Evolutionary conservation across 2,113 vertebrate species (phyloP), one percentile per base, ranked within the genome.

Genomic region (Urocolius indicus): DNA sequence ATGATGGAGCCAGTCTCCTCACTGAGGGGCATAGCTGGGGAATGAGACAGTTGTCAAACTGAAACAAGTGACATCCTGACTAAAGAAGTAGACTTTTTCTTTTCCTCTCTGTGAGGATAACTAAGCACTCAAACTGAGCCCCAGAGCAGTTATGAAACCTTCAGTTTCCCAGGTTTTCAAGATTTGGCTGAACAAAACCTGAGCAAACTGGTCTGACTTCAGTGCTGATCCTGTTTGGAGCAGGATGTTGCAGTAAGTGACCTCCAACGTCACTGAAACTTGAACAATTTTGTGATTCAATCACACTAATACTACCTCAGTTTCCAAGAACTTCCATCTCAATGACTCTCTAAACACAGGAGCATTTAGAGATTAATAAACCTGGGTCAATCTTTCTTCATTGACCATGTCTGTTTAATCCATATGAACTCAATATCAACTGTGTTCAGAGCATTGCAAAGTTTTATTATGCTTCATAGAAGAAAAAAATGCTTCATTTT

Each of bases 21-120:
- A 4, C 29, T 2, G 13, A 8, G 3, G 17, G 8, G 7, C 20
- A 2, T 0, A 13, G 46, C 58, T 62, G 54, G 38, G 34, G 22
- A 61, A 73, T 0, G 4, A 45, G 46, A n/a, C 20, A 26, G 26
- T 22, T 30, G 16, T 22, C 54, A 26, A 26, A 5, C 13, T 7
- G 22, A 27, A 19, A 41, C 19, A 15, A 29, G 46, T 34, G 5
- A 48, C 16, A 30, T n/a, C 63, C 36, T 23, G 16, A 7, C 38
- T 20, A 4, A 45, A 51, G 16, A 71, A 34, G 11, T 43, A 16
- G 16, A 3, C 10, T 34, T 46, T 43, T 15, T 5, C 38, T 41
- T 41, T 41, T 41, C 38, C 38, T 10, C 30, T 19, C 66, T 32
- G 7, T 24, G 23, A 68, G 49, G 62, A 11, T 21, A 84, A 34